phyloP scores from a whole-genome alignment of 2,113 vertebrate species.

The Capra hircus region DNA sequence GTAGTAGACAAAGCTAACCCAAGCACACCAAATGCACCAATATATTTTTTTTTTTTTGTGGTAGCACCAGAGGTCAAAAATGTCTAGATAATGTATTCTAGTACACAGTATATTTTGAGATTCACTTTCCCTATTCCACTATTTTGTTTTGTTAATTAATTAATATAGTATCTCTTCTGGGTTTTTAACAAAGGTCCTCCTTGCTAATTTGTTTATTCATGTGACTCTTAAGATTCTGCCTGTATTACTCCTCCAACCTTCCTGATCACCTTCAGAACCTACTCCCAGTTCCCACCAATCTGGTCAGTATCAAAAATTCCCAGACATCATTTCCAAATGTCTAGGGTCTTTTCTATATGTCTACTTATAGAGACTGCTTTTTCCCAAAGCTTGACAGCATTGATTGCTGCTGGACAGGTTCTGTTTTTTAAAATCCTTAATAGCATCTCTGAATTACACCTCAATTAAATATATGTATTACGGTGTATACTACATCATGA shows the following conservation, averaged over 20 bases:
- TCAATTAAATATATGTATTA: not conserved
- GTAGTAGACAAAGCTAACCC: not conserved
- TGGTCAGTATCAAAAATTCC: not conserved
- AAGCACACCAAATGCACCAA: not conserved
- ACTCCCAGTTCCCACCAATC: not conserved
- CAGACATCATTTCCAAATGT: not conserved
- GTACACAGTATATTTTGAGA: not conserved
- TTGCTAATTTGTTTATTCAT: not conserved
- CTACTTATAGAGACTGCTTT: not conserved
- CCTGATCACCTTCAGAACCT: not conserved
- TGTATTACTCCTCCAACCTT: not conserved
- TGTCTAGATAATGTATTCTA: not conserved
- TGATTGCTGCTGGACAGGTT: not conserved
- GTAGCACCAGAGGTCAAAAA: not conserved
- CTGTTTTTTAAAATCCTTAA: not conserved
- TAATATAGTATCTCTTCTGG: not conserved
- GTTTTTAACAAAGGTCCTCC: not conserved
- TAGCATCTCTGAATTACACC: no score
- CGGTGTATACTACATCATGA: not conserved
- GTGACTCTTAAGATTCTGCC: not conserved
- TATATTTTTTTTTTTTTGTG: not conserved
- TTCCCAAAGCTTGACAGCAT: not conserved
- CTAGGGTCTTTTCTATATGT: not conserved
- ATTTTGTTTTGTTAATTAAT: not conserved
- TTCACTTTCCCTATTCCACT: not conserved